Conservation (phyloP, 2,888 invertebrate species). For the Amitus sp. region DNA sequence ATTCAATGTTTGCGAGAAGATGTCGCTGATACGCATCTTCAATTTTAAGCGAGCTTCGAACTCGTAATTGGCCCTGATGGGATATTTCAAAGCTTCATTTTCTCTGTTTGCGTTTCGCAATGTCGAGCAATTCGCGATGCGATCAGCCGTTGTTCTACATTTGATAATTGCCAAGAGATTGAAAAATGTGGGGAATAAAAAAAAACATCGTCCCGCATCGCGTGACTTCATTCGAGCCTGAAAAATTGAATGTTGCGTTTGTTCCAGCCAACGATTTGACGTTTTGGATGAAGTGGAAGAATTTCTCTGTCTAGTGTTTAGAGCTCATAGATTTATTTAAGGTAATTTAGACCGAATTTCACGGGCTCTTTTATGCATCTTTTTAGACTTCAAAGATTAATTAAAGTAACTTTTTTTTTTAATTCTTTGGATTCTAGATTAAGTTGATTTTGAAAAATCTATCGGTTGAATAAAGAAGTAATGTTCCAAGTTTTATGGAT, state of each 20-base stretch:
- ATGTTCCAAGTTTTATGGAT: no score
- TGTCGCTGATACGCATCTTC: conserved; percentile 57
- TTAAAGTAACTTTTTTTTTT: no score
- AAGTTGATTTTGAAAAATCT: no score
- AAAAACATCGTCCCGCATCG: neutral
- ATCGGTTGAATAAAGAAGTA: no score
- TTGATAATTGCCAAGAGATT: conserved; percentile 19
- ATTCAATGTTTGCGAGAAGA: conserved; percentile 54
- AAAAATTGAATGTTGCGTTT: neutral
- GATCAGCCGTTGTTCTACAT: conserved; percentile 12
- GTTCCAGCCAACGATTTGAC: no score
- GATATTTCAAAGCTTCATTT: conserved; percentile 41
- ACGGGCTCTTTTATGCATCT: no score
- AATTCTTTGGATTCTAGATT: no score
- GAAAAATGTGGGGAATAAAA: neutral
- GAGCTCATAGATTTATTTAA: no score
- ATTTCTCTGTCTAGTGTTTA: no score
- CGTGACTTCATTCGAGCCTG: neutral
- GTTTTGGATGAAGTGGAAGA: no score
- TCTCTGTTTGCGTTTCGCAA: conserved; percentile 50
- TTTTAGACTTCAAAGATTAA: no score
- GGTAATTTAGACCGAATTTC: no score
- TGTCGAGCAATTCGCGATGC: conserved; percentile 17
- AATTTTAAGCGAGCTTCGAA: conserved; percentile 47
- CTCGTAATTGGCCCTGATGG: conserved; percentile 51